phyloP scores from a whole-genome alignment of 2,888 invertebrate genomes.

The Branchipolynoe longqiensis region DNA sequence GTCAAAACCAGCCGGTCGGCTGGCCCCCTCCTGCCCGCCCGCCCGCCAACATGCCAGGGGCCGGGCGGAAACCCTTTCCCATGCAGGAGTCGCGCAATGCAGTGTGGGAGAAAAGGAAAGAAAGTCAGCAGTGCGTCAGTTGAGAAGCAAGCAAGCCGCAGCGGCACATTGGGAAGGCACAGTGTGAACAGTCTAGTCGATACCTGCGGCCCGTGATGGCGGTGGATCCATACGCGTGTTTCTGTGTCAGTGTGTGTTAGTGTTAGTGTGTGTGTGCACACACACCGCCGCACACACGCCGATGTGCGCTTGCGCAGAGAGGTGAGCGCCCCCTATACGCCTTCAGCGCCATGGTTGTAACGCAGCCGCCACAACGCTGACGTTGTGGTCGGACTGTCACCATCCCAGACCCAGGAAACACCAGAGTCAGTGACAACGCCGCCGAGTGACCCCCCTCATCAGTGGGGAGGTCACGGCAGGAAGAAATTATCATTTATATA shows the following conservation, averaged over 20 bases:
- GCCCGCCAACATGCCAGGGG: too few species aligned
- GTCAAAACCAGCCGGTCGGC: too few species aligned
- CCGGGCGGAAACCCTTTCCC: too few species aligned
- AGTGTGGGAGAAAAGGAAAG: not conserved
- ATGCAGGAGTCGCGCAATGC: too few species aligned
- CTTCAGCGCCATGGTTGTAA: slow-evolving; percentile 26
- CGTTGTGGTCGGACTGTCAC: slow-evolving; percentile 41
- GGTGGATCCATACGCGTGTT: not conserved
- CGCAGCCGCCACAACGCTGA: slow-evolving; percentile 45
- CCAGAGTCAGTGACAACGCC: not conserved
- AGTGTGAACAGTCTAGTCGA: slow-evolving; percentile 25
- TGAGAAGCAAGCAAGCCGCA: slow-evolving; percentile 14
- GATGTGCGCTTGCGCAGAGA: slow-evolving; percentile 15
- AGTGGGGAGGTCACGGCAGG: too few species aligned
- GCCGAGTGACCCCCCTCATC: not conserved
- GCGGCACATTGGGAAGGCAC: not conserved
- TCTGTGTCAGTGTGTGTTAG: not conserved
- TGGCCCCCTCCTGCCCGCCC: too few species aligned
- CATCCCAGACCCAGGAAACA: slow-evolving; percentile 43
- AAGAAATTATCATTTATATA: too few species aligned
- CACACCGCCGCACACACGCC: not conserved
- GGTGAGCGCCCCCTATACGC: not conserved
- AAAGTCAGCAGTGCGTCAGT: slow-evolving; percentile 36
- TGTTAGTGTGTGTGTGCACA: not conserved
- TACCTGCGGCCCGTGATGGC: slow-evolving; percentile 4